Evolutionary conservation across 2,888 invertebrate genomes (phyloP), one percentile per base, ranked within the genome.

Genomic region (Phengaris arion): DNA sequence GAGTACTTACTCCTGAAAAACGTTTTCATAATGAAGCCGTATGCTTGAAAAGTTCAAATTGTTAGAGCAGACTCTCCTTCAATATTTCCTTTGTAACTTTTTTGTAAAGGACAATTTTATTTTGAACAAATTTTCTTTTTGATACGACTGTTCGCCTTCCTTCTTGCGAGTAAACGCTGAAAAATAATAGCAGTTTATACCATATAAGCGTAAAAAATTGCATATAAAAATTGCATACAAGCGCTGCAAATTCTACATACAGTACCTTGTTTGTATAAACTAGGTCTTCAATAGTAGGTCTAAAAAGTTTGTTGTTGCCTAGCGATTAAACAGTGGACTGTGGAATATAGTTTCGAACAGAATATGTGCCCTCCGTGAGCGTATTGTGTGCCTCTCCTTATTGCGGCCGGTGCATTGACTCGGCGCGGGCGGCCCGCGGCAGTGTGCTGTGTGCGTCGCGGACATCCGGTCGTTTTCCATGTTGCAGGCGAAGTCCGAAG

Each of bases 391-490:
- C 78, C 78, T 78, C 81, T 85, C 89, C 83, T 91, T 90, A 89
- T 82, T 82, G 81, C 83, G 83, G 84, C 82, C 89, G 87, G 90
- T 89, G 86, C 88, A 86, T 87, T 86, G 87, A 88, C 91, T 89
- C 88, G 89, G 86, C 85, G 78, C 77, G 77, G 76, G 74, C 59
- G 76, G 83, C 83, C 83, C 12, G 54, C 54, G 64, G 83, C 83
- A 84, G 85, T 86, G 89, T 87, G 89, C 89, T 88, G 88, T 86
- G 87, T 89, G 89, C 88, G 87, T 89, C 90, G 89, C 89, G 90
- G 89, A 86, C 83, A 84, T 80, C 81, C 81, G 81, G 82, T 68
- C 75, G 77, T 85, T 84, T 83, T 84, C 82, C 85, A 92, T 92
- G 92, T 90, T 93, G 84, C 90, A 91, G 82, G 90, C 84, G 82